Evolutionary conservation across 2,113 vertebrate species (phyloP).

Genomic region (Synchiropus splendidus): DNA sequence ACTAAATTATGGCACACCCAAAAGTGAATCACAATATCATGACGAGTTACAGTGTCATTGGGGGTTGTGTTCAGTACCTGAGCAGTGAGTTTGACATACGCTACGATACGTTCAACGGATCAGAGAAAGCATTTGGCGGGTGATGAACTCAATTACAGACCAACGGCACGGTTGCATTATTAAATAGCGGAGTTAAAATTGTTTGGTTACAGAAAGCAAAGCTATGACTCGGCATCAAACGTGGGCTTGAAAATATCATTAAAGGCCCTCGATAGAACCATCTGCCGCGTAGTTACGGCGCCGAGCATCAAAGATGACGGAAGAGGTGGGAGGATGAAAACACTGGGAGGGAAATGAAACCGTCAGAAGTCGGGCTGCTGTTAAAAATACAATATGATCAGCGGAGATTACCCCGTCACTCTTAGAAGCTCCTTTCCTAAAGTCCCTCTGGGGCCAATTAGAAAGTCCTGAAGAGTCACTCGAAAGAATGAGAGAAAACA

Average conservation of each 20-base stretch:
- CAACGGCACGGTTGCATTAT: too few species aligned
- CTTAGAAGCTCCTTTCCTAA: slow-evolving; percentile 26
- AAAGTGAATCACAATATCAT: too few species aligned
- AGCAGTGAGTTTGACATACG: too few species aligned
- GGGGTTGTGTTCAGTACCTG: too few species aligned
- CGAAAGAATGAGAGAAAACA: slow-evolving; percentile 30
- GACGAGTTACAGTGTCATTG: too few species aligned
- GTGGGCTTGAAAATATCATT: slow-evolving; percentile 29
- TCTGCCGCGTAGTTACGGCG: slow-evolving; percentile 24
- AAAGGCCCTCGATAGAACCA: slow-evolving; percentile 16
- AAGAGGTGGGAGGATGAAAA: slow-evolving; percentile 5
- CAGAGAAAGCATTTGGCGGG: too few species aligned
- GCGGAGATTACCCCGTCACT: slow-evolving; percentile 38
- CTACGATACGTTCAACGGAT: too few species aligned
- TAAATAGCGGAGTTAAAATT: slow-evolving; percentile 11
- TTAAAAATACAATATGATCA: slow-evolving; percentile 40
- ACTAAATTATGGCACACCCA: too few species aligned
- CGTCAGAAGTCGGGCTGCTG: slow-evolving; percentile 28
- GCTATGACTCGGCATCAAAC: too few species aligned
- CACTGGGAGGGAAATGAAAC: background rate
- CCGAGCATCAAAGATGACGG: slow-evolving; percentile 33
- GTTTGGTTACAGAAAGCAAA: slow-evolving; percentile 7
- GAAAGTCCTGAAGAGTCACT: slow-evolving; percentile 37
- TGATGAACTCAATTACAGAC: too few species aligned
- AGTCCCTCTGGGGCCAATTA: slow-evolving; percentile 55